Base-by-base conservation (phyloP, 2,888 invertebrate species). In the Crepidodera aurea region DNA sequence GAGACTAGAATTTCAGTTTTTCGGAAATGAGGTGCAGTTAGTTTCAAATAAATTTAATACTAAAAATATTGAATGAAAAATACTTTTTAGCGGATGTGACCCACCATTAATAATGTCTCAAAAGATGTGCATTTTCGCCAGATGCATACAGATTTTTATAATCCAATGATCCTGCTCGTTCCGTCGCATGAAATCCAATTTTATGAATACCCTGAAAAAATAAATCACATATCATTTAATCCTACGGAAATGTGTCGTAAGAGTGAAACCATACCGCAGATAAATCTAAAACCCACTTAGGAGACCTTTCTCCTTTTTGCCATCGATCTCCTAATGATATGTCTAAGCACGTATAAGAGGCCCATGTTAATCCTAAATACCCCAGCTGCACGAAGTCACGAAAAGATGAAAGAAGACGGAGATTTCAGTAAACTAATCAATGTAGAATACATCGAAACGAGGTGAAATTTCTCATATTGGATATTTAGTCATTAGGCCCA, bases 321-420 rank as follows among this genome's bases (percentile, higher is more conserved):
- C 67, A 72, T 72, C 72, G 73, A 73, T 73, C 71, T 71, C 64
- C 51, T 42, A 68, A 69, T 68, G 67, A 69, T 70, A 73, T 72
- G 71, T 69, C 67, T 67, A 66, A 69, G 71, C 73, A 73, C 73
- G 73, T 72, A 70, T 70, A 69, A 58, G 16, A 66, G 64, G 66
- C 61, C 67, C 53, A 46, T 61, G 64, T 70, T 73, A 73, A 73
- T 73, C 71, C 68, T 46, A 46, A 42, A 59, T 62, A 62, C 67
- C 22, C 65, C 72, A 72, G 72, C 69, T 71, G 71, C 67, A 67
- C 64, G 60, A 42, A 60, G 64, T 65, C 60, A 55, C 63, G 40
- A 56, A 50, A 54, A 29, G 25, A 37, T 32, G 15, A 12, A 39
- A 48, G 15, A 34, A 46, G 7, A 37, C 29, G 10, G 15, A 8